Conservation (phyloP, 2,113 vertebrate species). For the Corythaeola cristata region DNA sequence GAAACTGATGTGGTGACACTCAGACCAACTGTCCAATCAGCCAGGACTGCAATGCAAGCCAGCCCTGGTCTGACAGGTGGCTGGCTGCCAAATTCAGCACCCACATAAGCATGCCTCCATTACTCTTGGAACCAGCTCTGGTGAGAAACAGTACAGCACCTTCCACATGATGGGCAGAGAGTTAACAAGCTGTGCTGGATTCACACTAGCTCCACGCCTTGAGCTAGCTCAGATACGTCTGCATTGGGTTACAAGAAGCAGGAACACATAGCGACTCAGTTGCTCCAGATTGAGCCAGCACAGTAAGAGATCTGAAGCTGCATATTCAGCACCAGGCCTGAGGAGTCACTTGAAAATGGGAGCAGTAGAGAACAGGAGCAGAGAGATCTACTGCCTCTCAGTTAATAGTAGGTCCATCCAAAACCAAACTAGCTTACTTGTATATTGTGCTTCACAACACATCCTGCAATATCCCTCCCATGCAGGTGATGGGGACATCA, state of each 20-base stretch:
- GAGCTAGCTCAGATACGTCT: neutral
- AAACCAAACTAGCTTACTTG: neutral
- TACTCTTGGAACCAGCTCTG: neutral
- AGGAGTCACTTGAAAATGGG: neutral
- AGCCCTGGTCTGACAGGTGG: neutral
- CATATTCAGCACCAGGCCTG: neutral
- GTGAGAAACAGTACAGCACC: neutral
- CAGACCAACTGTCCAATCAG: rapidly evolving
- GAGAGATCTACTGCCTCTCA: neutral
- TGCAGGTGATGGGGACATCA: rapidly evolving
- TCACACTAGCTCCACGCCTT: neutral
- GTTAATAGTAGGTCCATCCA: neutral
- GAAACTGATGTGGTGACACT: neutral
- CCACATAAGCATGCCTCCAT: neutral
- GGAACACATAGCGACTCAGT: neutral
- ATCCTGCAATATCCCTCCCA: neutral
- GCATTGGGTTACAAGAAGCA: neutral
- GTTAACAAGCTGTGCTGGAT: neutral
- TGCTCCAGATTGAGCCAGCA: neutral
- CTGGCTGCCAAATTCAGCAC: neutral
- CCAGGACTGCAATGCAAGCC: neutral
- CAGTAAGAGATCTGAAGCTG: neutral
- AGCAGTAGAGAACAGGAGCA: neutral
- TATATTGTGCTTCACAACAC: neutral
- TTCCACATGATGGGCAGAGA: neutral